Base-by-base conservation (phyloP, 2,113 vertebrate species). In the Gymnogyps californianus region DNA sequence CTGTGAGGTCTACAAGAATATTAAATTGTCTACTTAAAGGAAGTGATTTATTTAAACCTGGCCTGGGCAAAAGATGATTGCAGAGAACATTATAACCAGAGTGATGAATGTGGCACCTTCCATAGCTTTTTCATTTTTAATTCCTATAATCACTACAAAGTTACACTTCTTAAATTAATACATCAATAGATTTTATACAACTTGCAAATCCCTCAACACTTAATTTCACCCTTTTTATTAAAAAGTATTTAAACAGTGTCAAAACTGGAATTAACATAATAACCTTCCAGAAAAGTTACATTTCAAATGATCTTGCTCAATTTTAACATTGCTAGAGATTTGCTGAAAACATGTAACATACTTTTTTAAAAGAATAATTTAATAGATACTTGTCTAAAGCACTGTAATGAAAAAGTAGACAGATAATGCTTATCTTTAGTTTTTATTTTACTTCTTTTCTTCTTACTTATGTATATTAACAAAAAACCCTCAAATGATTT, bases 401-500 rank as follows among this genome's bases (percentile, higher is more conserved):
- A 74, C 89, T 93, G 44, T 89, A 97, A 95, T 87, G 76, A 71
- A 93, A 95, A 98, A 96, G 91, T 85, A 98, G 93, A 97, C 75
- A 97, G 89, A 98, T 96, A 97, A 98, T 93, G 91, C 97, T 98
- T 97, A 96, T 98, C 96, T 96, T 92, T 84, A 88, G 69, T 96
- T 98, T 98, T 98, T 97, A 97, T 97, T 98, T 98, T 97, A 98
- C 89, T 97, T 91, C 78, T 93, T 98, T 97, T 98, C 84, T 97
- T 98, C 97, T 98, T 97, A 96, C 98, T 98, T 98, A 98, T 97
- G 97, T 98, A 97, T 97, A 97, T 98, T 98, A 98, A 98, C 97
- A 97, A 99, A 99, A 98, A 98, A 93, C 42, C 92, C 96, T 98
- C 97, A 97, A 98, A 98, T 98, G 98, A 98, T 98, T 98, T 98